phyloP scores from a whole-genome alignment of 2,113 vertebrate genomes.

The Odocoileus virginianus region DNA sequence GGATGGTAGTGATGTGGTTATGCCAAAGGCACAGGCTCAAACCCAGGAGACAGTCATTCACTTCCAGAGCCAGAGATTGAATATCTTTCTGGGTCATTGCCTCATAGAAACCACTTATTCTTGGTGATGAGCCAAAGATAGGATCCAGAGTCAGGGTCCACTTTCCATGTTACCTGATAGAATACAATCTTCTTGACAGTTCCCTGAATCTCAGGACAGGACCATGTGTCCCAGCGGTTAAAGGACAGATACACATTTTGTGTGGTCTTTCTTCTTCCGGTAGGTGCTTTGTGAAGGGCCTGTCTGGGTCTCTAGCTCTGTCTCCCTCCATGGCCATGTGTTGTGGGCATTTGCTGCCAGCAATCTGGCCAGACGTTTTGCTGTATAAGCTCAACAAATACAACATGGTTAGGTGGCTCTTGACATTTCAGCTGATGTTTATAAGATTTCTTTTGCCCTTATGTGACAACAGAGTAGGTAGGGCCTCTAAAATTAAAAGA shows the following conservation, averaged over 20 bases:
- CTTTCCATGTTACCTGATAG: not conserved
- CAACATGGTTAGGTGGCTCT: not conserved
- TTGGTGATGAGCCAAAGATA: not conserved
- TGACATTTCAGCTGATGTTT: not conserved
- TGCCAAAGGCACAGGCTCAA: not conserved
- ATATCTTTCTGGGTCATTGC: not conserved
- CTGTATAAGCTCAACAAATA: not conserved
- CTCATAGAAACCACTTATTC: not conserved
- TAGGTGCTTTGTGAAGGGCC: not conserved
- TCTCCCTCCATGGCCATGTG: not conserved
- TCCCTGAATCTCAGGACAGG: not conserved
- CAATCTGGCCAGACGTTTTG: not conserved
- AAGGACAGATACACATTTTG: not conserved
- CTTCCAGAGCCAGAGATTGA: not conserved
- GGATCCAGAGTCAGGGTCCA: not conserved
- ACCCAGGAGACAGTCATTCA: not conserved
- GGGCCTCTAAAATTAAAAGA: not conserved
- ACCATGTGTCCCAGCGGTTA: not conserved
- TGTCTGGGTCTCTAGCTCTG: not conserved
- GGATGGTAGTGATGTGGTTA: not conserved
- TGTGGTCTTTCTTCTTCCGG: not conserved
- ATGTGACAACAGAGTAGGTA: not conserved
- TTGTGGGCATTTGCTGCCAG: not conserved
- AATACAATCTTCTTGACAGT: not conserved
- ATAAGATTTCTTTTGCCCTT: not conserved